A percentile compares a stretch with the other conserved stretches of the same genome.
Conservation (phyloP, 2,888 invertebrate genomes). For the Leucoptera coffeella region DNA sequence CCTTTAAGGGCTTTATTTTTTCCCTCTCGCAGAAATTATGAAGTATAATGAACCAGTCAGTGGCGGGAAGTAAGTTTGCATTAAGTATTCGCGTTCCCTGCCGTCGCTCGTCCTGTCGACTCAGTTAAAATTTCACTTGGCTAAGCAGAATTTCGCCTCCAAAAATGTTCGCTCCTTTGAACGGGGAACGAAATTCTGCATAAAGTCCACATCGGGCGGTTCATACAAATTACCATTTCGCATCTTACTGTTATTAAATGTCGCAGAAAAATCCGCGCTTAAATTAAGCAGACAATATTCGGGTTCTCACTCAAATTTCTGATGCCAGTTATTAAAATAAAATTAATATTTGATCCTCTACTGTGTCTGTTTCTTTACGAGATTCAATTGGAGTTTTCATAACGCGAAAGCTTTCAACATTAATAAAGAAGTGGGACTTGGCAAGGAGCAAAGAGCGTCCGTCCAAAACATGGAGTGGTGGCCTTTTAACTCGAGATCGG, state of each 20-base stretch:
- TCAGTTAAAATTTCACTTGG: slow-evolving; percentile 53
- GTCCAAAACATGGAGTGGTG: slow-evolving; percentile 29
- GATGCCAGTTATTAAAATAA: no score
- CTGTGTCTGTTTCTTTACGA: no score
- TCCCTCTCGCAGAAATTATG: slow-evolving; percentile 39
- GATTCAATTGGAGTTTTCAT: no score
- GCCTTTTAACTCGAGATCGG: slow-evolving; percentile 17
- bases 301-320: slow-evolving; percentile 48
- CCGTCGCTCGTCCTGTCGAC: slow-evolving; percentile 46
- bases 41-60: slow-evolving; percentile 43
- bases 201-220: slow-evolving; percentile 53
- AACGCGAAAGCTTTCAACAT: no score
- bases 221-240: slow-evolving; percentile 53
- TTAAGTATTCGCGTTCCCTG: slow-evolving; percentile 49
- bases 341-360: no score
- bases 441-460: slow-evolving; percentile 18
- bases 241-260: slow-evolving; percentile 53
- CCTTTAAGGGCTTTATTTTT: slow-evolving; percentile 29
- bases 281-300: slow-evolving; percentile 47
- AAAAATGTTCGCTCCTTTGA: slow-evolving; percentile 45
- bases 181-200: slow-evolving; percentile 48
- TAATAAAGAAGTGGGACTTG: no score
- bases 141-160: slow-evolving; percentile 52
- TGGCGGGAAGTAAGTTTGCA: slow-evolving; percentile 46
- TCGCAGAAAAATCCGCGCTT: slow-evolving; percentile 52